These are phyloP conservation scores for Erpetoichthys calabaricus DNA, from an alignment of 2,797 vertebrate species.

Conservation along the genomic window DNA sequence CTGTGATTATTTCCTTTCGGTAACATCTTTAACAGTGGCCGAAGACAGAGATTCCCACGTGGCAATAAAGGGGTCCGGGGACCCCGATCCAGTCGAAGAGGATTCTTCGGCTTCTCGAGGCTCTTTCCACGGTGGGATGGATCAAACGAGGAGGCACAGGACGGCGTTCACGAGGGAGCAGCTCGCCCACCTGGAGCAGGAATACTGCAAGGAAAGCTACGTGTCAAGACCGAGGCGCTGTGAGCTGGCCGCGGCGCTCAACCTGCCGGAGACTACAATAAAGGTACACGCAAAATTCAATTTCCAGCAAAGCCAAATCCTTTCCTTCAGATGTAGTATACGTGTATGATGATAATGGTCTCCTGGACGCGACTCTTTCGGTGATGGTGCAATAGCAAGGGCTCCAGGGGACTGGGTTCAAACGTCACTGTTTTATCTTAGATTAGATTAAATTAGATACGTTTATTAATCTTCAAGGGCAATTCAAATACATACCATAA, in stretches of 20 bases:
- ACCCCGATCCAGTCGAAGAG: constrained; percentile 21
- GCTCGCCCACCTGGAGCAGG: constrained; percentile 49
- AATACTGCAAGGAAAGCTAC: constrained; percentile 52
- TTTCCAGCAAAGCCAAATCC: background rate
- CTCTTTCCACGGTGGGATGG: constrained; percentile 26
- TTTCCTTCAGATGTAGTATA: too few relatives aligned
- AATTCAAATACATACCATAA: too few relatives aligned
- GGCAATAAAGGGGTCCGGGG: constrained; percentile 20
- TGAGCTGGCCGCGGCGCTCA: constrained; percentile 41
- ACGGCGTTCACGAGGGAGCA: constrained; percentile 58
- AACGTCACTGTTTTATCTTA: too few relatives aligned
- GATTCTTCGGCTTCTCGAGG: constrained; percentile 30
- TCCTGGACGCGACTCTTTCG: too few relatives aligned
- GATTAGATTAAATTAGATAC: too few relatives aligned
- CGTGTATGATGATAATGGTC: too few relatives aligned
- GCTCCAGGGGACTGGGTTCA: too few relatives aligned
- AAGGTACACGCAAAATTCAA: constrained; percentile 28
- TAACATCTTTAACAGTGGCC: constrained; percentile 27
- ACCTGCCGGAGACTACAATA: constrained; percentile 41
- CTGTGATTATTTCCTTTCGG: background rate
- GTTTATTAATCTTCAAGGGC: too few relatives aligned
- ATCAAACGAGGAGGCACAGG: constrained; percentile 49
- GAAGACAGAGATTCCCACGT: constrained; percentile 38
- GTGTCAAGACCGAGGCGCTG: constrained; percentile 46
- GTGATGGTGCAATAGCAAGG: too few relatives aligned